Evolutionary conservation across 2,888 invertebrate genomes (phyloP).

Genomic region (Pristionchus fissidentatus): DNA sequence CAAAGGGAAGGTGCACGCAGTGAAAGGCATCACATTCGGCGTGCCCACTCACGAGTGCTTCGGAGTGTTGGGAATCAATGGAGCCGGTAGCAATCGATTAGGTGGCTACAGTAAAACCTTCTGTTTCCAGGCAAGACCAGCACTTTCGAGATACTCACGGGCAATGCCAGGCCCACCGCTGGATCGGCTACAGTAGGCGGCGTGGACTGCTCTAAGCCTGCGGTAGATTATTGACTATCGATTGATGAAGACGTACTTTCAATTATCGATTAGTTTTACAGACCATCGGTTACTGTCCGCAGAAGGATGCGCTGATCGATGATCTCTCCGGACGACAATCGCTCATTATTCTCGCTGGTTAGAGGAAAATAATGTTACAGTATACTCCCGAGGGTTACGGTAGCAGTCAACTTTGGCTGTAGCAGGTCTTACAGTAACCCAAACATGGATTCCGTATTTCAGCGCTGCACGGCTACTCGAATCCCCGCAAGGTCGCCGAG

Average conservation of each 20-base stretch:
- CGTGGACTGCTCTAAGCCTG: constrained; percentile 53
- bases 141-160: constrained; percentile 73
- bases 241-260: background rate
- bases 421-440: background rate
- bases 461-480: constrained; percentile 37
- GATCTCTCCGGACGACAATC: constrained; percentile 69
- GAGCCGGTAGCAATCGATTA: constrained; percentile 56
- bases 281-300: constrained; percentile 72
- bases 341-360: constrained; percentile 62
- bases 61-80: constrained; percentile 71
- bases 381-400: background rate
- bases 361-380: too few species aligned
- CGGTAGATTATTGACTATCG: background rate
- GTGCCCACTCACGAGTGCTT: constrained; percentile 70
- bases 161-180: constrained; percentile 54
- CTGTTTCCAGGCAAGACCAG: constrained; percentile 65
- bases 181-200: constrained; percentile 62
- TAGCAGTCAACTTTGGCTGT: background rate
- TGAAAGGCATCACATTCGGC: constrained; percentile 64
- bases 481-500: background rate
- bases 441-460: background rate
- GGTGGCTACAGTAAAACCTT: background rate
- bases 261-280: constrained; percentile 36
- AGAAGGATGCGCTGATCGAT: constrained; percentile 70
- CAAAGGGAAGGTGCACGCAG: background rate